Conservation (phyloP, 2,113 vertebrate genomes). For the Bubalus kerabau region DNA sequence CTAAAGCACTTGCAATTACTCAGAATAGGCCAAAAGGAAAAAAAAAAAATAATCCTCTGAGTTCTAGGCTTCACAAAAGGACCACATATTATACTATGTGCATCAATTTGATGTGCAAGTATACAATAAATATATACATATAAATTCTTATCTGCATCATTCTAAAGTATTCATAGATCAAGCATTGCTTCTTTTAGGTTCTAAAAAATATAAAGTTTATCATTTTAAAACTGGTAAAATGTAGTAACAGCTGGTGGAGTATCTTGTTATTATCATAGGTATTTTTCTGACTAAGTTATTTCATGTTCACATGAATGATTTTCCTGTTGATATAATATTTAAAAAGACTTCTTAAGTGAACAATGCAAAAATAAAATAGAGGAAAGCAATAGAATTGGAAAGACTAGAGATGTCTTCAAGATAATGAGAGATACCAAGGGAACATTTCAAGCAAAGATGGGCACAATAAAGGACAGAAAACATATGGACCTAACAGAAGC, state of each 20-base stretch:
- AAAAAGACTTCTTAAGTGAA: background rate
- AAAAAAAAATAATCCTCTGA: conserved; percentile 65
- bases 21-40: conserved; percentile 62
- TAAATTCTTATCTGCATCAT: conserved; percentile 84
- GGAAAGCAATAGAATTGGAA: background rate
- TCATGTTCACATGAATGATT: background rate
- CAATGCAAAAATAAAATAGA: background rate
- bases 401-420: background rate
- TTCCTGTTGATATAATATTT: background rate
- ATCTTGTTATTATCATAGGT: background rate
- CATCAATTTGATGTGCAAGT: conserved; percentile 89
- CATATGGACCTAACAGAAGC: background rate
- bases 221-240: background rate
- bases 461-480: background rate
- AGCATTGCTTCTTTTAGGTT: conserved; percentile 59
- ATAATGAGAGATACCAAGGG: background rate
- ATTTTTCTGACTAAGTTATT: background rate
- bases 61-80: conserved; percentile 76
- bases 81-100: conserved; percentile 83
- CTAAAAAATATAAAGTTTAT: background rate
- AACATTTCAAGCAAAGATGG: background rate
- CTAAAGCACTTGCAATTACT: conserved; percentile 77
- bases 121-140: conserved; percentile 85
- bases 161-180: conserved; percentile 81
- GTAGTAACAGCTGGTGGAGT: background rate